phyloP scores from a whole-genome alignment of 2,113 vertebrate genomes.

The Microtus montanus region DNA sequence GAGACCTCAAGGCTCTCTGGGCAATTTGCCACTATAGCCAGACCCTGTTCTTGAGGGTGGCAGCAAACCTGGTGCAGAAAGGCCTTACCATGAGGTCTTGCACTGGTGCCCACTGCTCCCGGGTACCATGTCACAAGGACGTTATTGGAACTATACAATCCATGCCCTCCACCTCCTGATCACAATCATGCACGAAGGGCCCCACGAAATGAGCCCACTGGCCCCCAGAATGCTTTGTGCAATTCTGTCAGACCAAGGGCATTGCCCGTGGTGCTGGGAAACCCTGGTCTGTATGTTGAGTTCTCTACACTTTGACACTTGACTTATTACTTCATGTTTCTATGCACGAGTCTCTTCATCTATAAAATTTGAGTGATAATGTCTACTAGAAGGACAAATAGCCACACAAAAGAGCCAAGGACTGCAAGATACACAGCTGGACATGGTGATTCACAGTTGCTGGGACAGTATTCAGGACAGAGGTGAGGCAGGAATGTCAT shows the following conservation, averaged over 20 bases:
- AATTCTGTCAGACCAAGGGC: background rate
- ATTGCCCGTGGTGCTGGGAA: background rate
- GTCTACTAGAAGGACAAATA: background rate
- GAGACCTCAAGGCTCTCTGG: background rate
- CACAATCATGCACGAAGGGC: background rate
- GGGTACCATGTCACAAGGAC: background rate
- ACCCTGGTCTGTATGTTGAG: background rate
- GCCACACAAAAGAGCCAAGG: background rate
- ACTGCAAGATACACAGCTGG: background rate
- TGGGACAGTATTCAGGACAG: background rate
- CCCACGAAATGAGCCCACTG: background rate
- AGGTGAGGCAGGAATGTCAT: no score
- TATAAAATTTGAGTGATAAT: background rate
- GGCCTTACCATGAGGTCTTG: background rate
- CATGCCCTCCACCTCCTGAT: background rate
- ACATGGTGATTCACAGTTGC: no score
- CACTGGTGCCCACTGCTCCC: rapidly evolving
- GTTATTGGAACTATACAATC: background rate
- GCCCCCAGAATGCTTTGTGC: background rate
- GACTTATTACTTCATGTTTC: background rate
- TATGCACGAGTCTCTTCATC: background rate
- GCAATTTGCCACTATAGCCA: no score
- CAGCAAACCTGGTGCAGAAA: rapidly evolving
- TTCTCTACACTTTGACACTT: rapidly evolving
- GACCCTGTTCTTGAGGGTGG: background rate